Conservation (phyloP, 2,888 invertebrate species). For the Cheilosia urbana region DNA sequence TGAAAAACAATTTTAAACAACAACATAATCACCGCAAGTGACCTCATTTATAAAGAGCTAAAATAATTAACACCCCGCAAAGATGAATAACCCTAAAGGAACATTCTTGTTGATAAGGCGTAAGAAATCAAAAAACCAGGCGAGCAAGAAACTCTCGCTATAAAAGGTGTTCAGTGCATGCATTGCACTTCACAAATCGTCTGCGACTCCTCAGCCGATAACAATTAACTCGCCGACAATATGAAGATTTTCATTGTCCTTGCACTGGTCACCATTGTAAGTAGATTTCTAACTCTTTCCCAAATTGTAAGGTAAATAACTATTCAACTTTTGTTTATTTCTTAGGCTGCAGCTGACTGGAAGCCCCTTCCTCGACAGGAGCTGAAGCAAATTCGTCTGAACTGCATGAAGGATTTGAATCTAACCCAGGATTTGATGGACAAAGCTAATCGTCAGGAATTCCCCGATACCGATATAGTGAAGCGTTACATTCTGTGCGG, state of each 20-base stretch:
- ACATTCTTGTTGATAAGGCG: constrained; percentile 21
- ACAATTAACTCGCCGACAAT: background rate
- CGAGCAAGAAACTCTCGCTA: background rate
- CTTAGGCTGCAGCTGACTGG: constrained; percentile 51
- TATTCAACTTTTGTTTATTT: background rate
- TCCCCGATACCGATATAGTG: constrained; percentile 23
- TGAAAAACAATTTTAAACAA: background rate
- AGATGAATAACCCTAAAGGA: constrained; percentile 27
- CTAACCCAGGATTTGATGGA: constrained; percentile 37
- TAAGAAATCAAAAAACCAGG: background rate
- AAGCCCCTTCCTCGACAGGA: constrained; percentile 45
- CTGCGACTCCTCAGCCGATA: background rate
- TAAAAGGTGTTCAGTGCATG: constrained; percentile 25
- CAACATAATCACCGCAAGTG: background rate
- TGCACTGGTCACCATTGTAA: constrained; percentile 43
- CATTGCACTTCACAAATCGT: constrained; percentile 10
- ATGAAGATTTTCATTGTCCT: constrained; percentile 53
- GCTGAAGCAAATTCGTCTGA: constrained; percentile 16
- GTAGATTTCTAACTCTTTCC: background rate
- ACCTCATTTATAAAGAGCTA: background rate
- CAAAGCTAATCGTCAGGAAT: constrained; percentile 28
- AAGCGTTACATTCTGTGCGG: constrained; percentile 52
- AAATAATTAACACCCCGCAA: constrained; percentile 12
- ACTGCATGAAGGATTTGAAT: constrained; percentile 32
- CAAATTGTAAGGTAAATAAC: background rate